Base-by-base conservation (phyloP, 1,140 invertebrate species). In the Trichoplusia ni region DNA sequence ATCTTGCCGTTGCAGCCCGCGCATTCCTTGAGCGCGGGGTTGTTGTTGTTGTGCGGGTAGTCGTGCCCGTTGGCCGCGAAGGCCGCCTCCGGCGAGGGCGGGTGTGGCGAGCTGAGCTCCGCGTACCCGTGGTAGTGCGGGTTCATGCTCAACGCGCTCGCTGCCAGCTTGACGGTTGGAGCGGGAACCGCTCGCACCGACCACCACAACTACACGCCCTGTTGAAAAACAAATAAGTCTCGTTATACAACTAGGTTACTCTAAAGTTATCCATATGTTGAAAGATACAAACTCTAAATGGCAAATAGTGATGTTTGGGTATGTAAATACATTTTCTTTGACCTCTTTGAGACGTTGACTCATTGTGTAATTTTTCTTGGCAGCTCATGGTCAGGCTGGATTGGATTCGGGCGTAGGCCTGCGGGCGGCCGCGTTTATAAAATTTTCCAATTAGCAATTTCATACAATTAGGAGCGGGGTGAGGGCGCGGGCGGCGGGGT, bases 1-100 rank as follows among this genome's bases (percentile, higher is more conserved):
- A 98, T 98, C 91, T 96, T 95, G 72, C 94, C 95, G 67, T 93
- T 93, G 81, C 93, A 94, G 71, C 93, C 93, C 51, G 92, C 93
- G 84, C 93, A 94, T 81, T 93, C 91, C 85, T 93, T 93, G 54
- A 93, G 91, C 51, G 92, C 91, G 18, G 92, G 91, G 82, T 93
- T 93, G 81, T 93, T 93, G 77, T 92, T 93, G 72, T 92, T 91
- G 76, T 92, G 92, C 0, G 82, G 86, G 72, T 85, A 87, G 51
- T 90, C 74, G 89, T 90, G 77, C 73, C 91, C 77, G 86, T 91
- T 83, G 64, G 84, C 74, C 5, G 86, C 84, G 86, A 90, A 87
- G 64, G 81, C 92, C 84, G 84, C 92, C 83, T 94, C 93, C 49
- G 93, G 93, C 63, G 92, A 93, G 68, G 93, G 92, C 79, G 93